Percentiles rank a stretch among this genome's conserved stretches.
Conservation (phyloP, 35 echinoderm and acorn worm genomes). For the Eucidaris tribuloides region DNA sequence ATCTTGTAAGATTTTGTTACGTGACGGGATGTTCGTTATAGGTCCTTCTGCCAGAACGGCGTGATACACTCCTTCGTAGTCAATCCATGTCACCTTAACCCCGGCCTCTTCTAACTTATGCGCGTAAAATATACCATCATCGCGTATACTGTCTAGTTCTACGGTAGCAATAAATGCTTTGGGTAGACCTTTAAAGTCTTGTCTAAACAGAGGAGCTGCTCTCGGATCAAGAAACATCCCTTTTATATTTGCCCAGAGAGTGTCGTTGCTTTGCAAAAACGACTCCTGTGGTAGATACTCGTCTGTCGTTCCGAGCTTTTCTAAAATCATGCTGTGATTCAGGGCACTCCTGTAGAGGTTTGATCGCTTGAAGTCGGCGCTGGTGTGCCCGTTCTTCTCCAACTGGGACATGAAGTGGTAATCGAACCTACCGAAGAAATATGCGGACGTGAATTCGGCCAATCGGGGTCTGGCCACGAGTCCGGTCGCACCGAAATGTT, state of each 20-base stretch:
- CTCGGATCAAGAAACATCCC: conserved; percentile 29
- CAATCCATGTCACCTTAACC: conserved; percentile 49
- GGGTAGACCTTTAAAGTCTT: conserved; percentile 58
- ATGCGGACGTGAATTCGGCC: conserved; percentile 1
- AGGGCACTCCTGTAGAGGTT: background rate
- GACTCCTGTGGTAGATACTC: background rate
- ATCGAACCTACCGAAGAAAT: conserved; percentile 4
- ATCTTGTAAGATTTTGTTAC: background rate
- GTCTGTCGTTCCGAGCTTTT: background rate
- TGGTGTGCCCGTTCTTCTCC: conserved; percentile 43
- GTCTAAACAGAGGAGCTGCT: conserved; percentile 25
- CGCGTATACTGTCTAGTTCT: conserved; percentile 69
- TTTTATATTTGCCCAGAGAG: conserved; percentile 39
- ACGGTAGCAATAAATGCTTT: conserved; percentile 69
- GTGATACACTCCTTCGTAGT: conserved; percentile 65
- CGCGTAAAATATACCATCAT: conserved; percentile 88
- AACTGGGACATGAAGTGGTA: conserved; percentile 31
- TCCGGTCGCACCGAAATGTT: background rate
- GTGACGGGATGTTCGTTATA: background rate
- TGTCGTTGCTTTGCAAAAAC: conserved; percentile 6
- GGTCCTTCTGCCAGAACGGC: conserved; percentile 21
- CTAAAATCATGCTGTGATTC: conserved; percentile 11
- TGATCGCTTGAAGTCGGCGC: conserved; percentile 20
- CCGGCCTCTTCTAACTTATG: conserved; percentile 45
- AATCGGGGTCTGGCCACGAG: background rate